phyloP scores from a whole-genome alignment of 2,797 vertebrate genomes.

The Benthosema pterotum region DNA sequence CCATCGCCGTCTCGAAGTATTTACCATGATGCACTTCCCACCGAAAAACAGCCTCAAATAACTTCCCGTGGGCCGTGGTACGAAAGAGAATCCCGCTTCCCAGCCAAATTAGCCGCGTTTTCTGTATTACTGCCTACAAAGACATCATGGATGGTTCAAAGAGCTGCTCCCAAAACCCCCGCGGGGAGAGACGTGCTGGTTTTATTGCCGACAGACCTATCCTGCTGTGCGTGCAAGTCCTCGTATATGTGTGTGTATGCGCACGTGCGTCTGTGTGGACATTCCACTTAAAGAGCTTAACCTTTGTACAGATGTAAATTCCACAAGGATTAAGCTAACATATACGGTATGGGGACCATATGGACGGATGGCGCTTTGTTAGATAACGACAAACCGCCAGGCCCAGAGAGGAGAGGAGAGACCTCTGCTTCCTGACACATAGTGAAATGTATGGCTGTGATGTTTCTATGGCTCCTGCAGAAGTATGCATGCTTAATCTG shows the following conservation, averaged over 20 bases:
- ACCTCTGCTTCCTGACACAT: no score
- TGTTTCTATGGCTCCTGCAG: no score
- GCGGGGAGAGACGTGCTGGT: neutral
- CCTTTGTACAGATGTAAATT: neutral
- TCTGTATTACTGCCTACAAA: neutral
- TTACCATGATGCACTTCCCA: neutral
- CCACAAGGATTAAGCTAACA: neutral
- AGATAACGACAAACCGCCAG: neutral
- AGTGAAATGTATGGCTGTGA: no score
- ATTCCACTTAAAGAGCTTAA: neutral
- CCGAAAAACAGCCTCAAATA: neutral
- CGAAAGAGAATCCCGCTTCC: neutral
- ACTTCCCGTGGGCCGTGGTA: neutral
- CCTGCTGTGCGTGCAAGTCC: neutral
- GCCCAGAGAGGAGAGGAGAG: neutral
- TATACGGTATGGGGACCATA: neutral
- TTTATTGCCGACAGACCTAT: neutral
- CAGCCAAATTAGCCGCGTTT: neutral
- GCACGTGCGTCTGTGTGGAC: neutral
- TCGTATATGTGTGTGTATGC: neutral
- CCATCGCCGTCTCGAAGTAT: no score
- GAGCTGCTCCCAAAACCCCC: neutral
- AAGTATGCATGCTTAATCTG: no score
- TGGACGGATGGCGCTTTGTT: neutral
- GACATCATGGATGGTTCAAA: neutral